Evolutionary conservation across 92 coral and sea anemone species (phyloP), one percentile per base, ranked within the genome.

Genomic region (Meandrina meandrites): DNA sequence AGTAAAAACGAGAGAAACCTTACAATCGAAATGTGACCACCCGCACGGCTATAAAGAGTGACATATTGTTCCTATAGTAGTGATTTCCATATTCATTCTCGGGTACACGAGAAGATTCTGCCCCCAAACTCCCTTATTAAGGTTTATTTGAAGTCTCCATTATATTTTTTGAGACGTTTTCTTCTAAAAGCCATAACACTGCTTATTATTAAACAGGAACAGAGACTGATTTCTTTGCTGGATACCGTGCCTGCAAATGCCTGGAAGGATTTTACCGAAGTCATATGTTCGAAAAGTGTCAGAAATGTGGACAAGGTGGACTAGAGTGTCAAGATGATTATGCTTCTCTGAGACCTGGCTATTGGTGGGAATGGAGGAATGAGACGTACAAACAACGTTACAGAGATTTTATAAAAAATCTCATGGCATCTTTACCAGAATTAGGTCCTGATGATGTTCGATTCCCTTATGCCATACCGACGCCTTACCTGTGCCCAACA

Each of bases 321-420:
- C 86, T 72, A 14, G 51, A 69, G 34, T 87, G 90, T 69, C 70
- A 67, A 40, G 76, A 87, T 57, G 90, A 87, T 42, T 81, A 81
- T 58, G 86, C 86, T 36, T 69, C 58, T 71, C 81, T 87, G 35
- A 37, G 74, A 7, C 24, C 21, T 14, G 90, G 90, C 0, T 87
- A 80, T 73, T 81, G 60, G 81, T 87, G 90, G 90, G 72, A 40
- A 34, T 87, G 90, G 90, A 67, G 35, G 14, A 79, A 87, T 27
- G 50, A 48, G 32, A 37, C 86, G 24, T 28, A 60, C 14, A 45
- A 68, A 71, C 34, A 19, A 35, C 75, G 70, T 5, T 81, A 81
- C 81, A 28, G 60, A 22, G 66, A 58, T 19, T 58, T 58, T 21
- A 58, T 58, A 0, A 21, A 4, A 21, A 58, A 58, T 58, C 27